These are phyloP conservation scores for Alligator mississippiensis DNA, from an alignment of 2,113 vertebrate species.

Conservation along the genomic window DNA sequence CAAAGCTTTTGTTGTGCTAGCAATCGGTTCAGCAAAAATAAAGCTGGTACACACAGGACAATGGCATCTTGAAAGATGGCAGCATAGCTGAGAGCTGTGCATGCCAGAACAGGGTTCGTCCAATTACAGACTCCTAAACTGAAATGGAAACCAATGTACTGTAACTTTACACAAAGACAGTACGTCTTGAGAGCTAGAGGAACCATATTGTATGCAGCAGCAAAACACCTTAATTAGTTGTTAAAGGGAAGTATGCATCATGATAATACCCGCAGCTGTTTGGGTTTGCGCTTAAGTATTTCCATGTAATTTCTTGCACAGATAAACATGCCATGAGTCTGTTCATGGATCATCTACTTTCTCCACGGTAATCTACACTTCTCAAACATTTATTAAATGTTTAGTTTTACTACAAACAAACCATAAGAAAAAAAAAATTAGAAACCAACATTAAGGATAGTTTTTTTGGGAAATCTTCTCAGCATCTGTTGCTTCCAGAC, in stretches of 20 bases:
- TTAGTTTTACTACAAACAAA: conserved; percentile 43
- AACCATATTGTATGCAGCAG: conserved; percentile 23
- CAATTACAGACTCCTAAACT: background rate
- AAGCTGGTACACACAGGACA: conserved; percentile 7
- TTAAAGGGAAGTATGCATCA: conserved; percentile 23
- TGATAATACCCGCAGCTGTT: conserved; percentile 7
- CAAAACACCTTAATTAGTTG: conserved; percentile 3
- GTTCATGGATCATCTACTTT: conserved; percentile 26
- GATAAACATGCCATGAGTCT: conserved; percentile 1
- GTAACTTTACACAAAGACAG: background rate
- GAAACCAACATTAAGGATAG: background rate
- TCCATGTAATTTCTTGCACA: conserved; percentile 17
- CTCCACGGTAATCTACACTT: background rate
- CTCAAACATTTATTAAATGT: conserved; percentile 21
- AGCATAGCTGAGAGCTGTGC: background rate
- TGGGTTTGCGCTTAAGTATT: conserved; percentile 23
- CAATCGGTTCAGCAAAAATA: conserved; percentile 12
- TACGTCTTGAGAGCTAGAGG: background rate
- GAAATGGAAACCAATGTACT: conserved; percentile 2
- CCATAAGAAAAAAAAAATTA: background rate
- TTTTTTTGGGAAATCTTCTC: conserved; percentile 9
- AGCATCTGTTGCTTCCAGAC: background rate
- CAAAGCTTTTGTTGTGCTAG: background rate
- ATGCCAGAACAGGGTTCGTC: background rate
- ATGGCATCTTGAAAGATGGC: conserved; percentile 1